phyloP scores from a whole-genome alignment of 2,888 invertebrate genomes.

The Sinohyriopsis cumingii region DNA sequence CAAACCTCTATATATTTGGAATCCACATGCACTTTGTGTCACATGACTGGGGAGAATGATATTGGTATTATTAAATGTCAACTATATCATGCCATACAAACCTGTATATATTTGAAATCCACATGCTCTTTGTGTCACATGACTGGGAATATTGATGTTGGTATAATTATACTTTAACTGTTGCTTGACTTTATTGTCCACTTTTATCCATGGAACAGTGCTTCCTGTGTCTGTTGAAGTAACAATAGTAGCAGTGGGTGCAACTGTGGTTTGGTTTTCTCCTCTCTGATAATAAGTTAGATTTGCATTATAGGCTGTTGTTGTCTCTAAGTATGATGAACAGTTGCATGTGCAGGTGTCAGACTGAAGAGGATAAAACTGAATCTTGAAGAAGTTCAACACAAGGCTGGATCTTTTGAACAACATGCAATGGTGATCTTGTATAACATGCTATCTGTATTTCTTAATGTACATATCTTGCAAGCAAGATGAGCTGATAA shows the following conservation, averaged over 20 bases:
- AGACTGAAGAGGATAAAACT: constrained; percentile 1
- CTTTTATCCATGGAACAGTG: constrained; percentile 4
- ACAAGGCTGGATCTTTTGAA: too few relatives aligned
- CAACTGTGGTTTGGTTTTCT: constrained; percentile 1
- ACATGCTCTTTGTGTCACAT: constrained; percentile 26
- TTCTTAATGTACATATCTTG: too few relatives aligned
- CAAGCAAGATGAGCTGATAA: too few relatives aligned
- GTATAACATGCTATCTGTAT: too few relatives aligned
- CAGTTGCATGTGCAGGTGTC: constrained; percentile 28
- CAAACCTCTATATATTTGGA: too few relatives aligned
- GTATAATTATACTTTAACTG: background rate
- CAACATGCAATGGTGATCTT: too few relatives aligned
- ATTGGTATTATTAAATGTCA: too few relatives aligned
- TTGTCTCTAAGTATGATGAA: constrained; percentile 7
- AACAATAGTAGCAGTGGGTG: background rate
- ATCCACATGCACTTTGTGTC: too few relatives aligned
- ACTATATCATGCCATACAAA: constrained; percentile 1
- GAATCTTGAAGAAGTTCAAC: too few relatives aligned
- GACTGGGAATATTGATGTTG: background rate
- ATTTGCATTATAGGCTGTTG: constrained; percentile 4
- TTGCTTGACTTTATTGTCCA: constrained; percentile 3
- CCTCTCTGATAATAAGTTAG: constrained; percentile 10
- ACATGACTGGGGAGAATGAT: too few relatives aligned
- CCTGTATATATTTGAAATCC: constrained; percentile 39
- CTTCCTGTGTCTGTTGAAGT: background rate